Conservation (phyloP, 2,797 vertebrate species). For the Tinamus major region DNA sequence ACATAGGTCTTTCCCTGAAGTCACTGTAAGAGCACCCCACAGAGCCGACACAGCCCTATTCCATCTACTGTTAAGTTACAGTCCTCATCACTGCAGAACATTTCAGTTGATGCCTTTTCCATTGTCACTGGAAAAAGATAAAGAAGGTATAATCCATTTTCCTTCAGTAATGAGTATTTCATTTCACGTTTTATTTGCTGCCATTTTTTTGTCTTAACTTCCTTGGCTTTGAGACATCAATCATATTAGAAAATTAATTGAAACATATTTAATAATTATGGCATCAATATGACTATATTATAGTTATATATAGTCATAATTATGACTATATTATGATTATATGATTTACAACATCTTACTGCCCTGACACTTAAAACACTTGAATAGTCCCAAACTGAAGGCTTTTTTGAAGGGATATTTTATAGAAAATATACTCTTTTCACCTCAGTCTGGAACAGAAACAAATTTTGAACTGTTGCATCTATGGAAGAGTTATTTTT, state of each 20-base stretch:
- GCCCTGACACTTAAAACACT: constrained; percentile 1
- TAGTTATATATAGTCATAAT: too few species aligned
- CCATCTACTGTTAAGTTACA: background rate
- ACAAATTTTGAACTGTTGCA: background rate
- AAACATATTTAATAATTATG: constrained; percentile 8
- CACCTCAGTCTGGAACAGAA: background rate
- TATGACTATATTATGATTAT: too few species aligned
- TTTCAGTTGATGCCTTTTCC: background rate
- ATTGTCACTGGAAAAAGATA: background rate
- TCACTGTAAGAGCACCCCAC: background rate
- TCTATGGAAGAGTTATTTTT: background rate
- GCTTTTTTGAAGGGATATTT: background rate
- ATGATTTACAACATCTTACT: background rate
- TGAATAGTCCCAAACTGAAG: background rate
- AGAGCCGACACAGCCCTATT: background rate
- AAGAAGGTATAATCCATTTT: background rate
- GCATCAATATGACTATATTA: background rate
- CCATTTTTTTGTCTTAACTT: background rate
- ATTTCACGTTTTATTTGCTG: constrained; percentile 30
- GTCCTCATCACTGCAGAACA: background rate
- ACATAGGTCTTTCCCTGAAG: background rate
- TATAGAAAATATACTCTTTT: background rate
- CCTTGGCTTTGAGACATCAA: background rate
- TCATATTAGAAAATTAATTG: constrained; percentile 27
- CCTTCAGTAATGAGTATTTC: background rate